Evolutionary conservation across 2,888 invertebrate species (phyloP), one percentile per base, ranked within the genome.

Genomic region (Phragmatobia fuliginosa): DNA sequence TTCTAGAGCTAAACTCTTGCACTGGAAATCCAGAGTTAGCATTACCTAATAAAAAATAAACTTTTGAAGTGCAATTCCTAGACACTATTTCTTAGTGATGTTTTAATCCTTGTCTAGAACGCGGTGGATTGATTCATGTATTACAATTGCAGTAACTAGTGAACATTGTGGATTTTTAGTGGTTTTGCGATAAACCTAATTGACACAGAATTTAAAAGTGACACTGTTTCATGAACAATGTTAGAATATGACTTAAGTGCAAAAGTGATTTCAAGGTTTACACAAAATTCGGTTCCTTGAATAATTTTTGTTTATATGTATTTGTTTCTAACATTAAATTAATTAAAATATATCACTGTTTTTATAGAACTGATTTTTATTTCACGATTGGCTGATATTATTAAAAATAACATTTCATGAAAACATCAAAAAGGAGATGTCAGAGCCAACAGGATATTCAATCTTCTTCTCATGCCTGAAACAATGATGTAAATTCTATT

Each of bases 391-490:
- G 16, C 11, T 38, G 38, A 33, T 67, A 59, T 41, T 49, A 62
- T 52, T 28, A 60, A 28, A 64, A 38, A 11, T n/a, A 31, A 21
- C 8, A 66, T 56, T 38, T 28, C 41, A 58, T 58, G 41, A 49
- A 45, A 14, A 66, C 1, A 66, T 52, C 77, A 93, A 92, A 86
- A 96, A 97, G 80, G 97, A 97, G 61, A 97, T 87, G 92, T 97
- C 96, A 25, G 96, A 88, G 59, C 96, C 96, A 59, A 96, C 91
- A 62, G 93, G 87, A 85, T 94, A 94, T 85, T 96, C 96, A 71
- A 87, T 85, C 70, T 96, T 95, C 32, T 90, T 85, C 73, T 92
- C 87, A 63, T 91, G 91, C 73, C 97, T 97, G 87, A 80, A 96
- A 96, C 68, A 77, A 68, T 66, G 66, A 70, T 73, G 69, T 69